Conservation (phyloP, 1,140 invertebrate species). For the Bursaphelenchus mucronatus region DNA sequence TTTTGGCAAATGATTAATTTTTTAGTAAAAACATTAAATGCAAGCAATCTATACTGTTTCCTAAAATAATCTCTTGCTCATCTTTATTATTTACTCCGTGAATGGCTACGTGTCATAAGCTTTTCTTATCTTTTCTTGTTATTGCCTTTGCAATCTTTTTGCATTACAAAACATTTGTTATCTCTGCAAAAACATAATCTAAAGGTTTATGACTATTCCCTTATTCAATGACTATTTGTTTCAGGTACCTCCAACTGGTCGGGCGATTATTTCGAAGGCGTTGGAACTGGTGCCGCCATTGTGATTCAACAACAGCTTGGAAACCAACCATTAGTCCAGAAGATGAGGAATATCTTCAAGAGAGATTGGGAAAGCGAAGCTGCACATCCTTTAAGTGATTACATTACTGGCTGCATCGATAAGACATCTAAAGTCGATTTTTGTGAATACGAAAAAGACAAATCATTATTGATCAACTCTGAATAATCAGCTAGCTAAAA, state of each 20-base stretch:
- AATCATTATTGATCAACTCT: slow-evolving; percentile 35
- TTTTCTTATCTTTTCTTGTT: too few relatives aligned
- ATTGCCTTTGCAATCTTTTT: too few relatives aligned
- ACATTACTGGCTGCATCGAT: slow-evolving; percentile 46
- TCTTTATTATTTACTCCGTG: too few relatives aligned
- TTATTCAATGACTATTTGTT: slow-evolving; percentile 6
- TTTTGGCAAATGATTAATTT: too few relatives aligned
- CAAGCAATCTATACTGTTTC: too few relatives aligned
- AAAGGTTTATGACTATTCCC: too few relatives aligned
- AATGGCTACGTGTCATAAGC: too few relatives aligned
- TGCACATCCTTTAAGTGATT: slow-evolving; percentile 48
- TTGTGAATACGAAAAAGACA: slow-evolving; percentile 54
- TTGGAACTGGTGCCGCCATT: slow-evolving; percentile 70
- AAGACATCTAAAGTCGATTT: slow-evolving; percentile 29
- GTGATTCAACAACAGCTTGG: slow-evolving; percentile 44
- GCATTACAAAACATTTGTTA: too few relatives aligned
- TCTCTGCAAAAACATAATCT: too few relatives aligned
- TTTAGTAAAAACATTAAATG: too few relatives aligned
- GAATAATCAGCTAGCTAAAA: not conserved
- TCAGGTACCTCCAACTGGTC: slow-evolving; percentile 93
- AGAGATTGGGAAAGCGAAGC: slow-evolving; percentile 56
- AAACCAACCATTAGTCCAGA: slow-evolving; percentile 30
- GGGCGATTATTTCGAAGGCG: slow-evolving; percentile 91
- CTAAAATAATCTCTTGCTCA: too few relatives aligned
- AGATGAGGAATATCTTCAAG: slow-evolving; percentile 43